Conservation (phyloP, 2,113 vertebrate species). For the Lamprologus lemairii region DNA sequence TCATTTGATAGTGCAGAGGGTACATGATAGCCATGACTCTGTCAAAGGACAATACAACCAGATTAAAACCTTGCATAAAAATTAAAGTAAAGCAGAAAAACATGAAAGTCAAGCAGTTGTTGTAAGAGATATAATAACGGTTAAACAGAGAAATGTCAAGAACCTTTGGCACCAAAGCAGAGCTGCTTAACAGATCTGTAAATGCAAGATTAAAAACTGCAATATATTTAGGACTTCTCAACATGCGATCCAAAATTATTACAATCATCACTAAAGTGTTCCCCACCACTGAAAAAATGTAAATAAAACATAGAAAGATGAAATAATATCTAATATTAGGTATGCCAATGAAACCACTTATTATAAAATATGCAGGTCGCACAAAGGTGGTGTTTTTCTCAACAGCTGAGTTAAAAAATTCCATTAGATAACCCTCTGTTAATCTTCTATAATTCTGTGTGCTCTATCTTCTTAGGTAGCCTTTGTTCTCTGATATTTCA, state of each 20-base stretch:
- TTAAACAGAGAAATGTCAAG: constrained; percentile 61
- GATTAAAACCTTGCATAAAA: not conserved
- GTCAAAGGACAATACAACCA: not conserved
- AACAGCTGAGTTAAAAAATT: not conserved
- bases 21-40: not conserved
- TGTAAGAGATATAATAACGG: constrained; percentile 39
- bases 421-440: not conserved
- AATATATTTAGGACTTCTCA: constrained; percentile 67
- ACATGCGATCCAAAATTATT: constrained; percentile 38
- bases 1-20: not conserved
- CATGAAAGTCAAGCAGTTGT: constrained; percentile 37
- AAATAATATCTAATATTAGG: constrained; percentile 39
- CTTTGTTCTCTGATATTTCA: not conserved
- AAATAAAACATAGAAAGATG: constrained; percentile 43
- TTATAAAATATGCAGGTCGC: constrained; percentile 53
- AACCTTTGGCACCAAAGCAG: constrained; percentile 62
- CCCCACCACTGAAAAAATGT: not conserved
- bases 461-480: not conserved
- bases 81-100: not conserved
- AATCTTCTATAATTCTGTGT: not conserved
- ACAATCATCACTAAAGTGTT: constrained; percentile 4
- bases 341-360: constrained; percentile 50
- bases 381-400: constrained; percentile 50
- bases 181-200: constrained; percentile 53
- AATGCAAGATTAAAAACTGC: constrained; percentile 64